Conservation (phyloP, 1,140 invertebrate genomes). For the Bombus consobrinus region DNA sequence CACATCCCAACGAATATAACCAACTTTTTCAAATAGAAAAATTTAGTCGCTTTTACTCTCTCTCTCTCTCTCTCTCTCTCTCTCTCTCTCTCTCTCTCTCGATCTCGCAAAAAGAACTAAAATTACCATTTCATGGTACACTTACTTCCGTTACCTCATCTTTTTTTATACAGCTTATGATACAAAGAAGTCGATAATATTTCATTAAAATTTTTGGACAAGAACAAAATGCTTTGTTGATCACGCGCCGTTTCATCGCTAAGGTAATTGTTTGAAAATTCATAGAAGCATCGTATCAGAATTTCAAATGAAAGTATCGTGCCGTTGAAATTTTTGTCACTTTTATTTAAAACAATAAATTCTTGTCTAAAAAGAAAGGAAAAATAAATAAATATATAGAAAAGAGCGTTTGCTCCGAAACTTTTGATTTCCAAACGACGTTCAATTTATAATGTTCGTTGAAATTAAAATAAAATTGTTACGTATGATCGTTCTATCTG, state of each 20-base stretch:
- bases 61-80: constrained; percentile 12
- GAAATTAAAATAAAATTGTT: neutral
- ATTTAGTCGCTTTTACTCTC: constrained; percentile 15
- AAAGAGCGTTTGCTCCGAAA: neutral
- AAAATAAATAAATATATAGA: neutral
- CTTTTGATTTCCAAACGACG: neutral
- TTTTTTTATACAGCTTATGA: constrained; percentile 26
- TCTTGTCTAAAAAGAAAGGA: neutral
- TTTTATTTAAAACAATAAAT: neutral
- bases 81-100: constrained; percentile 13
- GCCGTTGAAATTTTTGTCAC: too few relatives aligned
- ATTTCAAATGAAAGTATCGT: neutral
- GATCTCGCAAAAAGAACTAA: neutral
- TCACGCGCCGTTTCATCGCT: constrained; percentile 12
- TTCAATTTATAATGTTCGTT: neutral
- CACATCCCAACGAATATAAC: constrained; percentile 15
- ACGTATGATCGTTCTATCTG: neutral
- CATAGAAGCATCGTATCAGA: neutral
- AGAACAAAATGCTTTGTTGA: constrained; percentile 44
- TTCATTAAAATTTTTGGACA: constrained; percentile 24
- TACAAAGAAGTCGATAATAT: constrained; percentile 47
- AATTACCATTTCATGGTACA: constrained; percentile 39
- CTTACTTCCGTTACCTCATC: neutral
- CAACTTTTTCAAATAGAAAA: neutral
- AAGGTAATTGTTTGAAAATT: neutral